Conservation (phyloP, 2,888 invertebrate genomes). For the Gryllus longicercus region DNA sequence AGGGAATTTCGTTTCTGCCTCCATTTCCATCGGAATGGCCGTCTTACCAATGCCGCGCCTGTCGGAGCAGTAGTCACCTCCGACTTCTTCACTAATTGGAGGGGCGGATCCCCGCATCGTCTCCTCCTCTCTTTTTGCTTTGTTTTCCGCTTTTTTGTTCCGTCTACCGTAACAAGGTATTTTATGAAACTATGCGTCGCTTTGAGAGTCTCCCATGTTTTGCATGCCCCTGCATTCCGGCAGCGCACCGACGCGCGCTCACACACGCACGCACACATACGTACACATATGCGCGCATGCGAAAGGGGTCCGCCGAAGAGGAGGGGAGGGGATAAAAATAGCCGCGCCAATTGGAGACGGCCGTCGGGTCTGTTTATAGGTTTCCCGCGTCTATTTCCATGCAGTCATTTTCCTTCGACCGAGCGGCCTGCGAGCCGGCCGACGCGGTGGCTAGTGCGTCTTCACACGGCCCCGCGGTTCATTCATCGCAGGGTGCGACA, state of each 20-base stretch:
- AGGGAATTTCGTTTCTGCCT: no score
- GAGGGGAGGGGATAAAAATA: background rate
- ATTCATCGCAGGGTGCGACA: background rate
- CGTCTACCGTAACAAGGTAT: slow-evolving; percentile 5
- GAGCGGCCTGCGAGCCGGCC: no score
- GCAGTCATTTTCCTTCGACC: background rate
- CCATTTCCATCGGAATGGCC: no score
- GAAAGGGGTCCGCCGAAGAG: background rate
- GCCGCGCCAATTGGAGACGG: background rate
- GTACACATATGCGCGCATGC: background rate
- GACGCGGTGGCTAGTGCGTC: background rate
- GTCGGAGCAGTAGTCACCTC: no score
- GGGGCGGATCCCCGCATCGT: no score
- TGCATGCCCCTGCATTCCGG: background rate
- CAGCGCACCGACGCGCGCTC: background rate
- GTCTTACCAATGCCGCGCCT: no score
- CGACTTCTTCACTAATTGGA: no score
- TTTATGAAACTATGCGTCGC: background rate
- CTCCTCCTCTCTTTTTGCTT: background rate
- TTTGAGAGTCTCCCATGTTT: slow-evolving; percentile 17
- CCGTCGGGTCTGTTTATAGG: background rate
- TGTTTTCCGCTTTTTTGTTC: background rate
- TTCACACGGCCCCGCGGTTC: background rate
- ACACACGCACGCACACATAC: background rate
- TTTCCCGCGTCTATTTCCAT: background rate